Evolutionary conservation across 2,888 invertebrate genomes (phyloP).

Genomic region (Drosophila mulleri): DNA sequence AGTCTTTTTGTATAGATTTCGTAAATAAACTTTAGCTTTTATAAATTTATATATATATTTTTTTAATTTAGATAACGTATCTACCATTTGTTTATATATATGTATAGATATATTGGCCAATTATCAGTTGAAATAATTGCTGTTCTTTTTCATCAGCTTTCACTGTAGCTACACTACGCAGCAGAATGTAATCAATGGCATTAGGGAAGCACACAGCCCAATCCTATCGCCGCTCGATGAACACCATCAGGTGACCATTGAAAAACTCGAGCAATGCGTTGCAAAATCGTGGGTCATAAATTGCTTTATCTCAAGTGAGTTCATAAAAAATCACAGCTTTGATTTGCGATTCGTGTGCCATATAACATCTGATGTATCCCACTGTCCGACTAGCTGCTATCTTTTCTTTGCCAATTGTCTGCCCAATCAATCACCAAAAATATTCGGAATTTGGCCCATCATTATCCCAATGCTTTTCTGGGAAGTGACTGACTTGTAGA

Average conservation of each 20-base stretch:
- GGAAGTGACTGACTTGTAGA: background rate
- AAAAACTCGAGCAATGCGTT: slow-evolving; percentile 2
- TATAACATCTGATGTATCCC: background rate
- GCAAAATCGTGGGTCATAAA: slow-evolving; percentile 58
- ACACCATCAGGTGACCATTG: slow-evolving; percentile 64
- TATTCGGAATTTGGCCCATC: slow-evolving; percentile 19
- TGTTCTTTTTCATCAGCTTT: background rate
- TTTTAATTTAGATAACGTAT: too few relatives aligned
- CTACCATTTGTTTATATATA: too few relatives aligned
- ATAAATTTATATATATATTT: background rate
- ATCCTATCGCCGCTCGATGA: background rate
- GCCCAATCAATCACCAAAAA: slow-evolving; percentile 44
- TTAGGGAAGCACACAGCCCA: slow-evolving; percentile 42
- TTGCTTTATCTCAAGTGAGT: slow-evolving; percentile 58
- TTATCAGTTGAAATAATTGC: background rate
- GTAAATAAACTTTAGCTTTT: too few relatives aligned
- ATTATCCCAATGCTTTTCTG: slow-evolving; percentile 30
- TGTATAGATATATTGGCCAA: too few relatives aligned
- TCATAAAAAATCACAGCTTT: slow-evolving; percentile 63
- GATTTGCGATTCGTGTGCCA: slow-evolving; percentile 36
- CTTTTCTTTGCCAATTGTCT: slow-evolving; percentile 9
- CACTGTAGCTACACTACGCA: slow-evolving; percentile 8
- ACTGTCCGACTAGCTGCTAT: slow-evolving; percentile 3
- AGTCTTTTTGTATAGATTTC: background rate
- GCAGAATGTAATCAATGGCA: background rate